phyloP scores from a whole-genome alignment of 2,113 vertebrate genomes.

The Tricholaema leucomelas region DNA sequence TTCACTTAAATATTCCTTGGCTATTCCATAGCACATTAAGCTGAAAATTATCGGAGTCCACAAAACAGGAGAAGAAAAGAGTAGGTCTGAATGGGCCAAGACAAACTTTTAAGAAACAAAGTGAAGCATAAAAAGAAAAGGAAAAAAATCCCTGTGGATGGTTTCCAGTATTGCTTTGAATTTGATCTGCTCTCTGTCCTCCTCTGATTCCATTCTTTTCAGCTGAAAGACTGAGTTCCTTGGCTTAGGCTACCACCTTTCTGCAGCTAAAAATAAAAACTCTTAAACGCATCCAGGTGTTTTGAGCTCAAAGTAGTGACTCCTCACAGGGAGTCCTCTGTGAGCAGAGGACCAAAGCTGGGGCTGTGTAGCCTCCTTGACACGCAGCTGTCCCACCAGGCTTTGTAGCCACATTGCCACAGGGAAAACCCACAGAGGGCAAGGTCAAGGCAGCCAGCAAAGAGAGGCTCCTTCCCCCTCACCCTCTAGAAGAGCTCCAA shows the following conservation, averaged over 20 bases:
- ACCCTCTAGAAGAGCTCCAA: background rate
- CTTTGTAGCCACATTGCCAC: background rate
- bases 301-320: background rate
- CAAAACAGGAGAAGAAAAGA: background rate
- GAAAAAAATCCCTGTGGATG: background rate
- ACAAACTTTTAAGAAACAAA: background rate
- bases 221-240: background rate
- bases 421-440: background rate
- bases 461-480: background rate
- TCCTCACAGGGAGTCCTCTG: background rate
- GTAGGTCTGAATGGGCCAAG: background rate
- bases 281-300: background rate
- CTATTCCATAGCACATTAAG: background rate
- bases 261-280: background rate
- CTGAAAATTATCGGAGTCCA: background rate
- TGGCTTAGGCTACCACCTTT: background rate
- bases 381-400: background rate
- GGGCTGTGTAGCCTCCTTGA: background rate
- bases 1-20: background rate
- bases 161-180: conserved; percentile 11
- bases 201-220: background rate
- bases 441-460: background rate
- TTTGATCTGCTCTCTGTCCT: background rate
- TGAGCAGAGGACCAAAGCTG: background rate
- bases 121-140: background rate